Percentiles rank a stretch among this genome's conserved stretches.
Evolutionary conservation across 2,113 vertebrate species (phyloP).

Genomic region (Paralichthys olivaceus): DNA sequence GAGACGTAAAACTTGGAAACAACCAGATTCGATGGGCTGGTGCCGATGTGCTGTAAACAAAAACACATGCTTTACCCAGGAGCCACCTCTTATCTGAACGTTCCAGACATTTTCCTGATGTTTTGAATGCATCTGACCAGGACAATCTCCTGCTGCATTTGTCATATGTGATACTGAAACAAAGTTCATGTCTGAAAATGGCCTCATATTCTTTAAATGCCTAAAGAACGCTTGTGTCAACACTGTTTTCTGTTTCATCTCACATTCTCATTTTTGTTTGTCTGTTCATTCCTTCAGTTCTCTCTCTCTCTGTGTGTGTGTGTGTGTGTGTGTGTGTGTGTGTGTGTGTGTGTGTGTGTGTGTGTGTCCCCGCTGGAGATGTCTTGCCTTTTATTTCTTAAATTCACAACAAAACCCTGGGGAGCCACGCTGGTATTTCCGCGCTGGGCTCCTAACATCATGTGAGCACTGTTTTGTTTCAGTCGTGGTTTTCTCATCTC

Average conservation of each 20-base stretch:
- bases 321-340: background rate
- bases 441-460: constrained; percentile 20
- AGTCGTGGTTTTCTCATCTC: constrained; percentile 13
- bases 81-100: background rate
- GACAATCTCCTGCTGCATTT: background rate
- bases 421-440: constrained; percentile 49
- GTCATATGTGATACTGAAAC: background rate
- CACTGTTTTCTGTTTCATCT: constrained; percentile 25
- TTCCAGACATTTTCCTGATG: background rate
- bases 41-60: too few species aligned
- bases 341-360: constrained; percentile 28
- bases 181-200: too few species aligned
- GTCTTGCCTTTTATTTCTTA: constrained; percentile 60
- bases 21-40: too few species aligned
- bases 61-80: background rate
- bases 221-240: constrained; percentile 23
- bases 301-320: constrained; percentile 24
- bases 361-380: constrained; percentile 42
- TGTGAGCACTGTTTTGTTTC: constrained; percentile 15
- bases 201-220: constrained; percentile 21
- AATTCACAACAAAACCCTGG: constrained; percentile 45
- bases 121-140: background rate
- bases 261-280: constrained; percentile 28
- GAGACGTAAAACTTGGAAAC: too few species aligned
- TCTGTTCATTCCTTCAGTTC: constrained; percentile 31